Percentiles rank a stretch among this genome's conserved stretches.
phyloP scores from a whole-genome alignment of 2,888 invertebrate species.

The Drosophila kambysellisi region DNA sequence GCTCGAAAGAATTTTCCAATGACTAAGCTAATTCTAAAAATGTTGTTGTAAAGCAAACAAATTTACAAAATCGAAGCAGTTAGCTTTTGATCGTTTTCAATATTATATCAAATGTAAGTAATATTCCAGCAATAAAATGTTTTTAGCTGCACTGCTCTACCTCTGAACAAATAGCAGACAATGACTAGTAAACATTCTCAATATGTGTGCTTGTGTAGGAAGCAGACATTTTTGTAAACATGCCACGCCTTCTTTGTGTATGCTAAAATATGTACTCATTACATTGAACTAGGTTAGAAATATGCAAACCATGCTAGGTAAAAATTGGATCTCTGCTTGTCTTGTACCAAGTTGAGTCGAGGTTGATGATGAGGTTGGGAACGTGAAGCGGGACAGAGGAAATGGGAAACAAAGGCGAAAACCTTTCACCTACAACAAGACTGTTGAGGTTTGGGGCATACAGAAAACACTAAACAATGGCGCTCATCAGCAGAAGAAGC shows the following conservation, averaged over 20 bases:
- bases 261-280: slow-evolving; percentile 58
- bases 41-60: not conserved
- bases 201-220: slow-evolving; percentile 5
- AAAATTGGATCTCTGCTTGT: slow-evolving; percentile 52
- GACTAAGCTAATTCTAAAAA: not conserved
- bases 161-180: slow-evolving; percentile 17
- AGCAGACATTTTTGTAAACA: slow-evolving; percentile 15
- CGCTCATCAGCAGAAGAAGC: slow-evolving; percentile 74
- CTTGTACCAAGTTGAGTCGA: slow-evolving; percentile 12
- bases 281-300: slow-evolving; percentile 58
- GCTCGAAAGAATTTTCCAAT: not conserved
- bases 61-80: not conserved
- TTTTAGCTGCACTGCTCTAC: not conserved
- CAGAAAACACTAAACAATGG: slow-evolving; percentile 66
- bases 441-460: slow-evolving; percentile 11
- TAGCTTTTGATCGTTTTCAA: not conserved
- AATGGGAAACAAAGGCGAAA: slow-evolving; percentile 40
- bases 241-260: slow-evolving; percentile 55
- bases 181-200: slow-evolving; percentile 26
- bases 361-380: not conserved
- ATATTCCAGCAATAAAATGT: not conserved
- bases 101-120: not conserved
- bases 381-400: slow-evolving; percentile 4
- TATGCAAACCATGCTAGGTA: slow-evolving; percentile 73
- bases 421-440: slow-evolving; percentile 64